Evolutionary conservation across 2,888 invertebrate genomes (phyloP), one percentile per base, ranked within the genome.

Genomic region (Lasiommata megera): DNA sequence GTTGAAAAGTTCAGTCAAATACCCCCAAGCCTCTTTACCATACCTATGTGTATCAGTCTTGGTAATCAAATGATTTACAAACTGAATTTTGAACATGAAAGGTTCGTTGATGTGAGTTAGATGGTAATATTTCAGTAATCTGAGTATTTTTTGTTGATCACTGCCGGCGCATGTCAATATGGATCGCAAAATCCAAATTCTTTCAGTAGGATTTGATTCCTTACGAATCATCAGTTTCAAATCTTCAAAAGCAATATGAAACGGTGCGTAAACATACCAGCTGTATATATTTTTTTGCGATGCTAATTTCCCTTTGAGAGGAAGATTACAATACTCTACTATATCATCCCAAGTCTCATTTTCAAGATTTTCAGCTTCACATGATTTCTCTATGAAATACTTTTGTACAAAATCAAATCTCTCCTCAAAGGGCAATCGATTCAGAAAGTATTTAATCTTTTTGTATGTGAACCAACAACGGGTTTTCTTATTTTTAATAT

Each of bases 231-330:
- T 47, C 62, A 80, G 80, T 56, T 76, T 78, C 16, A 87, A 62
- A 56, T 80, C 79, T n/a, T 58, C 47, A 62, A 84, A 80, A n/a
- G 86, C 84, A 1, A 62, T 64, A 54, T 74, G 67, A 64, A 86
- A 86, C 31, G 76, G 71, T 3, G 82, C 79, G 63, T 76, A 80
- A 36, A 66, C 67, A 61, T 84, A 86, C 83, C 84, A 86, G 11
- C 67, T 43, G 54, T 80, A 73, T 53, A 64, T 59, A 36, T 67
- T 60, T 36, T 54, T 47, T 6, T 29, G 14, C 17, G 40, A 48
- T 29, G 56, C 6, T 16, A 8, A 17, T 16, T 48, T 14, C 18
- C 18, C 9, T 34, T 34, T 50, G 1, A 34, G 34, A 18, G 14
- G 11, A n/a, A 12, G 8, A 50, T 48, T 51, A 11, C 54, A 29